Evolutionary conservation across 2,113 vertebrate genomes (phyloP).

Genomic region (Condylura cristata): DNA sequence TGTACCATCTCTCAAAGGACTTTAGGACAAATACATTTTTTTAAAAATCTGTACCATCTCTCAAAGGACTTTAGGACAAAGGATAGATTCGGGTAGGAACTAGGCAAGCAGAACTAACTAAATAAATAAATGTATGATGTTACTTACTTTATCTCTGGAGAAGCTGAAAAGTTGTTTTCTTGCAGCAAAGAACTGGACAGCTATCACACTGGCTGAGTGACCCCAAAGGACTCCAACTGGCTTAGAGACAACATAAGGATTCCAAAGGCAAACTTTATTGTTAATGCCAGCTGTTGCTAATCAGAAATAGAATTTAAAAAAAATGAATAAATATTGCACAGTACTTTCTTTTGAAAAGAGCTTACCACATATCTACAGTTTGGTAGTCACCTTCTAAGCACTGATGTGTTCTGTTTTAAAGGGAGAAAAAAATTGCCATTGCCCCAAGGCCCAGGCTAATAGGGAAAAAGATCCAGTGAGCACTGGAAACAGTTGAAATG

Average conservation of each 20-base stretch:
- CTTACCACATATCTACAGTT: background rate
- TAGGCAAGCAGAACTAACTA: background rate
- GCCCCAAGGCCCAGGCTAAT: background rate
- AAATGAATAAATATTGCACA: background rate
- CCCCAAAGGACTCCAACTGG: constrained; percentile 86
- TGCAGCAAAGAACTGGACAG: constrained; percentile 86
- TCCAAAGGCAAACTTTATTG: constrained; percentile 90
- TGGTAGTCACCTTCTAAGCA: background rate
- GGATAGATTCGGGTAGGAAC: background rate
- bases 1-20: background rate
- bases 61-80: background rate
- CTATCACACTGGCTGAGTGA: constrained; percentile 85
- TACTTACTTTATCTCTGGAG: constrained; percentile 90
- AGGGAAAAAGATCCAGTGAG: background rate
- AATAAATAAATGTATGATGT: background rate
- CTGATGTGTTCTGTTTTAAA: background rate
- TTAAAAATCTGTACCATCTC: background rate
- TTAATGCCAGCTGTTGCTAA: constrained; percentile 90
- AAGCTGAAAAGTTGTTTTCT: constrained; percentile 91
- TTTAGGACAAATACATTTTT: background rate
- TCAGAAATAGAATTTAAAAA: constrained; percentile 57
- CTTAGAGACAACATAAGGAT: constrained; percentile 88
- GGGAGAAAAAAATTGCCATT: background rate
- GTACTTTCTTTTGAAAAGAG: constrained; percentile 25
- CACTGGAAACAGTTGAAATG: background rate